A percentile compares a stretch with the other conserved stretches of the same genome.
phyloP scores from a whole-genome alignment of 2,888 invertebrate species.

The Malachius bipustulatus region DNA sequence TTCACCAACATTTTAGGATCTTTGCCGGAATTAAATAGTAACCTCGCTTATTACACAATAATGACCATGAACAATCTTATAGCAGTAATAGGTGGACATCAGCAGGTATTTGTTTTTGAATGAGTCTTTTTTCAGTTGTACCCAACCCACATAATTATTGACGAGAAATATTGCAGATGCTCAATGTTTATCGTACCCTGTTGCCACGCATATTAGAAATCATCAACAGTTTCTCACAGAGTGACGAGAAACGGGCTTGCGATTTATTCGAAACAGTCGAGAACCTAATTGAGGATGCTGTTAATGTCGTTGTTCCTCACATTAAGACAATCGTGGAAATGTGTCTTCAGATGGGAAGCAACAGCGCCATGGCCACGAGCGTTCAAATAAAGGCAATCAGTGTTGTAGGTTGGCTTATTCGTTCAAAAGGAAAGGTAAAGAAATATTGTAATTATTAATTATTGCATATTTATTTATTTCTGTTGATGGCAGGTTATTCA shows the following conservation, averaged over 20 bases:
- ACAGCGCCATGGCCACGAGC: constrained; percentile 44
- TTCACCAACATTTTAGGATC: constrained; percentile 42
- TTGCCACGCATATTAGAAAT: constrained; percentile 52
- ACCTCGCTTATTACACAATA: constrained; percentile 47
- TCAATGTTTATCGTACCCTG: constrained; percentile 45
- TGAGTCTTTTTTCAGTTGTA: too few relatives aligned
- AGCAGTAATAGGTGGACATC: constrained; percentile 51
- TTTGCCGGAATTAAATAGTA: constrained; percentile 36
- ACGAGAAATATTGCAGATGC: constrained; percentile 39
- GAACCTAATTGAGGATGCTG: constrained; percentile 50
- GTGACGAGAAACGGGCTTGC: constrained; percentile 46
- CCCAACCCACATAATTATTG: too few relatives aligned
- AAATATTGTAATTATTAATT: not conserved
- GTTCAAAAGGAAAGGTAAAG: constrained; percentile 56
- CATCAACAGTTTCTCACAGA: constrained; percentile 44
- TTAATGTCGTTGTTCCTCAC: constrained; percentile 49
- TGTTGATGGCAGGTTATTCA: constrained; percentile 37
- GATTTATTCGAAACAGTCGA: constrained; percentile 53
- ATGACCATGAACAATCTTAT: constrained; percentile 54
- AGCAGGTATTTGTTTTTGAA: constrained; percentile 41
- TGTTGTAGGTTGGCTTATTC: constrained; percentile 52
- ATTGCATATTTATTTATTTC: constrained; percentile 6
- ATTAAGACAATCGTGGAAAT: constrained; percentile 51
- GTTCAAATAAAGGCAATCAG: constrained; percentile 57
- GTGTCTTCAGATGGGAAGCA: constrained; percentile 50